Percentiles rank a stretch among this genome's conserved stretches.
Evolutionary conservation across 2,888 invertebrate genomes (phyloP).

Genomic region (Copidosoma aretas): DNA sequence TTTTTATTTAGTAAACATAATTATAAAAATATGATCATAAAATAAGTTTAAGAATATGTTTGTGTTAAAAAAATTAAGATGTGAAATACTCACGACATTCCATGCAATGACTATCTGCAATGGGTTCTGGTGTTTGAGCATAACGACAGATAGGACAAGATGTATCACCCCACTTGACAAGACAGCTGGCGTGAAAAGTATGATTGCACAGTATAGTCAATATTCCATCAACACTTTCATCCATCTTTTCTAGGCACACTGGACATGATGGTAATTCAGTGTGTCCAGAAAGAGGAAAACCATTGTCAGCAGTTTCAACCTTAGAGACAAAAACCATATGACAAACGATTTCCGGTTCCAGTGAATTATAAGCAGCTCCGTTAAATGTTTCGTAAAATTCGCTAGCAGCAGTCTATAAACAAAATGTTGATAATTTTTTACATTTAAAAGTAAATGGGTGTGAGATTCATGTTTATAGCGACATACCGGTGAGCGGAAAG

Average conservation of each 20-base stretch:
- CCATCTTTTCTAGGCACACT: constrained; percentile 96
- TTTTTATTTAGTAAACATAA: background rate
- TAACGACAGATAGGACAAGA: constrained; percentile 98
- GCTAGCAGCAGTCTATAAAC: constrained; percentile 75
- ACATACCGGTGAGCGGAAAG: constrained; percentile 65
- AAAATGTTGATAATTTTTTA: constrained; percentile 5
- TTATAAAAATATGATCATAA: background rate
- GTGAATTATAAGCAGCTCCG: constrained; percentile 88
- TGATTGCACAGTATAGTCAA: constrained; percentile 98
- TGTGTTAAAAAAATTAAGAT: constrained; percentile 6
- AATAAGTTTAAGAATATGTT: background rate
- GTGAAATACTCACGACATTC: constrained; percentile 67
- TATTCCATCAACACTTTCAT: constrained; percentile 97
- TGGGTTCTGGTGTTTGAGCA: constrained; percentile 82
- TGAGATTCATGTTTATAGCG: background rate
- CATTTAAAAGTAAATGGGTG: background rate
- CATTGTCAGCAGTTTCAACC: constrained; percentile 85
- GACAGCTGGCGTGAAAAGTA: constrained; percentile 94
- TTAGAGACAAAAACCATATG: constrained; percentile 94
- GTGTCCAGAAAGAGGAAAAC: constrained; percentile 77
- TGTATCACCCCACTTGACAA: constrained; percentile 95
- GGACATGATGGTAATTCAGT: constrained; percentile 98
- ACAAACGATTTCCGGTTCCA: constrained; percentile 91
- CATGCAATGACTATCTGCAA: constrained; percentile 74
- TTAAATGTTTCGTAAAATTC: constrained; percentile 94